These are phyloP conservation scores for Prionailurus viverrinus DNA, from an alignment of 2,113 vertebrate species.

Conservation along the genomic window DNA sequence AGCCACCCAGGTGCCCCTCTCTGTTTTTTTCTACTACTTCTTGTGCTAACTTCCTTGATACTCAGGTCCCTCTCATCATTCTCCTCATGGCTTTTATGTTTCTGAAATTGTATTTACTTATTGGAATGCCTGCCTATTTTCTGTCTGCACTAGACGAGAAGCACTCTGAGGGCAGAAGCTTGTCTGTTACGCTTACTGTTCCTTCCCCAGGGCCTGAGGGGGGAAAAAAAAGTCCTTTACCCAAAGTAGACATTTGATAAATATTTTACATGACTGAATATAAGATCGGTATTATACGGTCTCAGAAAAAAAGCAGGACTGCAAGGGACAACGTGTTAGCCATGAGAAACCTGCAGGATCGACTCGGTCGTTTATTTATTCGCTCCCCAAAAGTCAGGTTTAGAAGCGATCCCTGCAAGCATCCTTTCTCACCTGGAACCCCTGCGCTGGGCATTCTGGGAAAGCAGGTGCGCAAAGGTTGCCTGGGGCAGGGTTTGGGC, in stretches of 20 bases:
- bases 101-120: conserved; percentile 43
- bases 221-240: background rate
- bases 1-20: too few relatives aligned
- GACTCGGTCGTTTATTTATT: background rate
- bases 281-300: background rate
- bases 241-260: background rate
- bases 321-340: background rate
- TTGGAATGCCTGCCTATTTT: background rate
- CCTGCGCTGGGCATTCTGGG: background rate
- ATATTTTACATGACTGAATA: background rate
- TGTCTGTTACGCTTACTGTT: background rate
- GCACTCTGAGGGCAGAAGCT: background rate
- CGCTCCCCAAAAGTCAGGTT: background rate
- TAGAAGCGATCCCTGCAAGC: background rate
- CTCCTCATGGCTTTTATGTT: background rate
- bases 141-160: background rate
- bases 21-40: background rate
- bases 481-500: background rate
- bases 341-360: background rate
- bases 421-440: background rate
- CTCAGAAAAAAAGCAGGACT: background rate
- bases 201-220: background rate
- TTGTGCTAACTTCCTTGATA: background rate
- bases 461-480: background rate
- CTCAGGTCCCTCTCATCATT: background rate